Base-by-base conservation (phyloP, 1,140 invertebrate species). In the Globodera rostochiensis region DNA sequence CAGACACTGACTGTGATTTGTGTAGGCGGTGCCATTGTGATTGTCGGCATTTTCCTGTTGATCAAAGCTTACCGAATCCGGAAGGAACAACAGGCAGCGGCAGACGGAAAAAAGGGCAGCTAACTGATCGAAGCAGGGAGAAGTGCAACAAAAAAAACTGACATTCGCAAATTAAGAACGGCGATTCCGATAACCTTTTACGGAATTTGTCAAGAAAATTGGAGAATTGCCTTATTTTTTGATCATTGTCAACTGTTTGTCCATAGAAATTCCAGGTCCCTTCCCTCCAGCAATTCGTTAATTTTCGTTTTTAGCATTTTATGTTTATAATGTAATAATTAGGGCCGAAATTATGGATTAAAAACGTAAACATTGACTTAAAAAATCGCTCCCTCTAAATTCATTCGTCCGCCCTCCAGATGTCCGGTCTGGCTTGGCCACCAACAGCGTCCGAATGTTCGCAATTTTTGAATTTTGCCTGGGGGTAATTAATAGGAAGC, bases 1-100 rank as follows among this genome's bases (percentile, higher is more conserved):
- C 88, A 90, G 70, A 88, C 84, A 5, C 71, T 89, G 13, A 84
- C 84, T 7, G 86, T 85, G 19, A 74, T 89, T 21, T 88, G 86
- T 45, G 85, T 89, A 6, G 88, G 87, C 45, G 88, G 88, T 13
- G 80, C 87, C 5, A 90, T 89, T 75, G 79, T 88, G 36, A 89
- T 89, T 25, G 83, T 90, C 11, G 82, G 88, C 21, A 76, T 89
- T 49, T 87, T 86, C 25, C 82, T 89, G 21, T 71, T 88, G 75
- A 75, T 86, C 82, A 89, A 89, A 77, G 88, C 88, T 1, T 86
- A 85, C 67, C 77, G 85, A 69, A 89, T 89, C 64, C 80, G 81
- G 50, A 82, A 49, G n/a, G 74, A 83, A 15, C 83, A 84, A 60
- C n/a, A 77, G 7, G 47, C 57, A 6, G 75, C 50, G 69, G 60